Evolutionary conservation across 1,140 invertebrate species (phyloP).

Genomic region (Aphidius ervi): DNA sequence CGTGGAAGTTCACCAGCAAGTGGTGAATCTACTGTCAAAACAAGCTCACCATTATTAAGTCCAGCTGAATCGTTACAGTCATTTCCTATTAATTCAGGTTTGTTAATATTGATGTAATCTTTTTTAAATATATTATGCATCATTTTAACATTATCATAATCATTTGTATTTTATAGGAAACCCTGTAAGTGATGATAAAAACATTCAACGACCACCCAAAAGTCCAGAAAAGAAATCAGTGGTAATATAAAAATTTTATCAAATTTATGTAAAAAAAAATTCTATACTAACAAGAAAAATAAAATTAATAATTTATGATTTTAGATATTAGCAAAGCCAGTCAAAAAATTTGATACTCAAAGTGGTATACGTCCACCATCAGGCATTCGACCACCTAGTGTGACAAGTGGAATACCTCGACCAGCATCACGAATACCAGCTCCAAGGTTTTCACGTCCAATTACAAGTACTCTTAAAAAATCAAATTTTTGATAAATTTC

Average conservation of each 20-base stretch:
- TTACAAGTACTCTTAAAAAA: background rate
- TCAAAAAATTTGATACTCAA: background rate
- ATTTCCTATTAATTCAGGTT: conserved; percentile 24
- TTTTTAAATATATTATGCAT: background rate
- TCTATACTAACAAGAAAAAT: background rate
- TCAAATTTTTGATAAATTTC: background rate
- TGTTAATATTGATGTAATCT: background rate
- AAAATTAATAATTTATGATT: background rate
- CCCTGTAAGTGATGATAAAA: background rate
- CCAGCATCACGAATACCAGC: conserved; percentile 46
- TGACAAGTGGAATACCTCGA: conserved; percentile 44
- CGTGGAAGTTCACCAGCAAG: conserved; percentile 23
- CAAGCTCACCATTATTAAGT: conserved; percentile 41
- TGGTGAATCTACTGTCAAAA: conserved; percentile 32
- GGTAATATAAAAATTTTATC: background rate
- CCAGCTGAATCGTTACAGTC: conserved; percentile 34
- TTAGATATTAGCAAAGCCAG: background rate
- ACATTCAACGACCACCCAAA: background rate
- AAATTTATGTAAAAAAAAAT: background rate
- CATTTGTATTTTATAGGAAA: background rate
- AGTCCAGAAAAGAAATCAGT: background rate
- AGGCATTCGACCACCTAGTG: conserved; percentile 35
- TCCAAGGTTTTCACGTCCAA: conserved; percentile 30
- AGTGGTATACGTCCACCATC: conserved; percentile 34
- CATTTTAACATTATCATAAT: background rate